These are phyloP conservation scores for Calameuta pallipes DNA, from an alignment of 2,888 invertebrate species.

Conservation along the genomic window DNA sequence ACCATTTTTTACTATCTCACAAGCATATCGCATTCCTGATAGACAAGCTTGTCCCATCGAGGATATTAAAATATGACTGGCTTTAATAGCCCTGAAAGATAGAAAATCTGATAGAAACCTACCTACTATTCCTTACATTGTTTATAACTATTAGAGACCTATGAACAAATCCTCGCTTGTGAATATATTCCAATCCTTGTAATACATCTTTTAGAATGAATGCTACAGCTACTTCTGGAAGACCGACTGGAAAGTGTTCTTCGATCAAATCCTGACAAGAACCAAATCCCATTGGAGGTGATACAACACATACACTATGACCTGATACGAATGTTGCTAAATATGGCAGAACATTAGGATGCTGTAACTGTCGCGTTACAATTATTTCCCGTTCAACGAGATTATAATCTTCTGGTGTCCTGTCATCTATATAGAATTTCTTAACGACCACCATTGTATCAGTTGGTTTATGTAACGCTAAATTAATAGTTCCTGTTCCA, in stretches of 20 bases:
- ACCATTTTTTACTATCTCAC: constrained; percentile 79
- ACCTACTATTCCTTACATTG: neutral
- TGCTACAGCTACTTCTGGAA: constrained; percentile 85
- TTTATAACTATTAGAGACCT: constrained; percentile 68
- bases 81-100: constrained; percentile 79
- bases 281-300: constrained; percentile 86
- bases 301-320: constrained; percentile 82
- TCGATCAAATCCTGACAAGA: constrained; percentile 84
- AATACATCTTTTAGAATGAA: constrained; percentile 83
- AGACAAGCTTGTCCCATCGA: constrained; percentile 78
- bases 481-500: constrained; percentile 77
- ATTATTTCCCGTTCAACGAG: constrained; percentile 82
- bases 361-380: constrained; percentile 80
- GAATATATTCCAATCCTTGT: constrained; percentile 85
- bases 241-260: constrained; percentile 80
- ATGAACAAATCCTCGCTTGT: constrained; percentile 86
- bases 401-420: constrained; percentile 73
- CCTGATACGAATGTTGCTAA: constrained; percentile 81
- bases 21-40: constrained; percentile 84
- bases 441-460: constrained; percentile 79
- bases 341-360: constrained; percentile 82
- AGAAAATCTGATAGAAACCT: constrained; percentile 12
- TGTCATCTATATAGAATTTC: constrained; percentile 78
- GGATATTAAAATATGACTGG: constrained; percentile 85
- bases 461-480: constrained; percentile 76